Base-by-base conservation (phyloP, 1,140 invertebrate species). In the Zaprionus gabonicus region DNA sequence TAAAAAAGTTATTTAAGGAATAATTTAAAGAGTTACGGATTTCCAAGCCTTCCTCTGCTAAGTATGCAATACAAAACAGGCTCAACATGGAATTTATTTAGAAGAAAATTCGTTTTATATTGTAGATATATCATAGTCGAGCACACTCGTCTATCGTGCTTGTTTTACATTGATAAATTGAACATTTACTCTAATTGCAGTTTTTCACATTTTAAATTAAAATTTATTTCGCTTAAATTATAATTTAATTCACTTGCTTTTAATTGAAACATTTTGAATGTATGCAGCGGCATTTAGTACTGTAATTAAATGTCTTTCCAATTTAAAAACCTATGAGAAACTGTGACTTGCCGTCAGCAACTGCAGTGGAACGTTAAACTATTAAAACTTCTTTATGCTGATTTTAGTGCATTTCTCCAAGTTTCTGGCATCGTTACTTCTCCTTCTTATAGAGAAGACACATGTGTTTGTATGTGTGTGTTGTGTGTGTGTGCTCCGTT, bases 361-460 rank as follows among this genome's bases (percentile, higher is more conserved):
- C 20, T 7, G n/a, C 15, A 3, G 5, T 56, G 55, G 34, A 58
- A 67, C 23, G 55, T 46, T 46, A 57, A 53, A 46, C 55, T 68
- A 56, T 72, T 36, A 59, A 72, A 67, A 60, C 25, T 66, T 72
- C n/a, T 59, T 72, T 49, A 23, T 12, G 56, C 69, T 66, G 31
- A 64, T 66, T 71, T 64, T 59, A 10, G 17, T 34, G 38, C 17
- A 34, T 59, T 60, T 67, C 46, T 27, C 28, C 46, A 56, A 67
- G 71, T 67, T 71, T 71, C 63, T 51, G 49, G 63, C 53, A 57
- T 27, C 38, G 28, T 12, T 25, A 51, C 34, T 23, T 17, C 12
- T 34, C 12, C 5, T 23, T 1, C 12, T 23, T 23, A 66, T 15
- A 57, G 28, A 28, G 38, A 28, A 38, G 53, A 31, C 41, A 64